Conservation (phyloP, 2,888 invertebrate species). For the Apoda limacodes region DNA sequence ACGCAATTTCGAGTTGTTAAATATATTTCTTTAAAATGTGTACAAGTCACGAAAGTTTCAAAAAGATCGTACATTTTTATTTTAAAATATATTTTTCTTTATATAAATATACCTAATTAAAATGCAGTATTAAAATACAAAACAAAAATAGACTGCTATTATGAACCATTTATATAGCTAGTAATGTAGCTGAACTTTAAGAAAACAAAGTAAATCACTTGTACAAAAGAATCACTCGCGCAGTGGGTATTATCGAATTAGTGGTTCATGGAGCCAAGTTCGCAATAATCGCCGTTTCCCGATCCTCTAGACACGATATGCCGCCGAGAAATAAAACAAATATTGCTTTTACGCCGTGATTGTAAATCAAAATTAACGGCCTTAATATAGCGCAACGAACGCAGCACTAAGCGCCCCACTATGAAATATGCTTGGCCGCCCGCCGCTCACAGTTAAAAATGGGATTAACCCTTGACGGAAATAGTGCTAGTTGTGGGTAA, state of each 20-base stretch:
- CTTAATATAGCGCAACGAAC: slow-evolving; percentile 62
- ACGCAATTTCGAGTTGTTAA: too few species aligned
- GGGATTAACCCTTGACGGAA: slow-evolving; percentile 66
- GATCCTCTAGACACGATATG: slow-evolving; percentile 47
- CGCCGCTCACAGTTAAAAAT: slow-evolving; percentile 66
- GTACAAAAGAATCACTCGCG: slow-evolving; percentile 39
- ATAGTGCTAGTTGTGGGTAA: slow-evolving; percentile 59
- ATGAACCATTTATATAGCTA: too few species aligned
- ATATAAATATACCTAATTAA: too few species aligned
- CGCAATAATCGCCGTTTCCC: slow-evolving; percentile 48
- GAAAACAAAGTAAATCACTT: slow-evolving; percentile 35
- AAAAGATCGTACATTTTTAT: too few species aligned
- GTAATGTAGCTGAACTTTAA: too few species aligned
- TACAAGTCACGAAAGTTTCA: too few species aligned
- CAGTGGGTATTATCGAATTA: slow-evolving; percentile 58
- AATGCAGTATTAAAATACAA: too few species aligned
- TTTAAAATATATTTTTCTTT: too few species aligned
- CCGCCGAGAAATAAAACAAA: slow-evolving; percentile 64
- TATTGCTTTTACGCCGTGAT: slow-evolving; percentile 66
- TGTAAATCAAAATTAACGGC: slow-evolving; percentile 71
- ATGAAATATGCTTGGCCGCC: slow-evolving; percentile 65
- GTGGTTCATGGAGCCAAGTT: slow-evolving; percentile 40
- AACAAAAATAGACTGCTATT: too few species aligned
- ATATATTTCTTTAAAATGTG: too few species aligned
- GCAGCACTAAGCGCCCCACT: slow-evolving; percentile 61